Evolutionary conservation across 2,888 invertebrate species (phyloP).

Genomic region (Dendrolimus houi): DNA sequence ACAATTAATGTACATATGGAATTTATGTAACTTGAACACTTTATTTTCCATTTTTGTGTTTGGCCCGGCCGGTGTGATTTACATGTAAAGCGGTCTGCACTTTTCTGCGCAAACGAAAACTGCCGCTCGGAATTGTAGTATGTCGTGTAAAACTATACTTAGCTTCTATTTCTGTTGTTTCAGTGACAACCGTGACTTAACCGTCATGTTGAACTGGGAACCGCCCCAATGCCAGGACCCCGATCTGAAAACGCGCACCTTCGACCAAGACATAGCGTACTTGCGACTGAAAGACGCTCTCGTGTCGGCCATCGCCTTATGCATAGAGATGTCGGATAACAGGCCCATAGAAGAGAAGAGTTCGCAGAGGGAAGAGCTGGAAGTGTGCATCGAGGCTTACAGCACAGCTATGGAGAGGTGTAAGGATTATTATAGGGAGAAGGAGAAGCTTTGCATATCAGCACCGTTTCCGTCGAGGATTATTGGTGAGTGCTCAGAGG

Average conservation of each 20-base stretch:
- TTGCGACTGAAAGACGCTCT: conserved; percentile 53
- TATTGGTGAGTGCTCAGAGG: conserved; percentile 37
- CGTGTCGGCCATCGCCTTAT: conserved; percentile 45
- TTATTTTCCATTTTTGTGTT: no score
- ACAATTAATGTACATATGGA: no score
- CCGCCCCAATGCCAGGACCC: conserved; percentile 65
- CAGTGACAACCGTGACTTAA: conserved; percentile 87
- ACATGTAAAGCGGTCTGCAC: no score
- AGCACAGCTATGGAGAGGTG: conserved; percentile 46
- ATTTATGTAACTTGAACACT: no score
- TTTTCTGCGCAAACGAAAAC: no score
- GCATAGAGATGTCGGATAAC: conserved; percentile 46
- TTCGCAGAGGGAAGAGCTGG: conserved; percentile 36
- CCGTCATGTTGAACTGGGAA: conserved; percentile 83
- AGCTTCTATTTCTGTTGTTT: conserved; percentile 7
- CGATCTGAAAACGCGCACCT: conserved; percentile 40
- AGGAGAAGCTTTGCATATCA: conserved; percentile 39
- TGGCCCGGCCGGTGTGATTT: no score
- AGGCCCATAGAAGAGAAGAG: conserved; percentile 30
- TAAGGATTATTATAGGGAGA: conserved; percentile 30
- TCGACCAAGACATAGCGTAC: conserved; percentile 52
- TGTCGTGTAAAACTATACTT: no score
- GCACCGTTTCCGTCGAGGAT: conserved; percentile 56
- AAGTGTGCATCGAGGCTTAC: conserved; percentile 42
- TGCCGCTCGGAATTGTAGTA: no score